phyloP scores from a whole-genome alignment of 2,797 vertebrate species.

The Labeo calbasu region DNA sequence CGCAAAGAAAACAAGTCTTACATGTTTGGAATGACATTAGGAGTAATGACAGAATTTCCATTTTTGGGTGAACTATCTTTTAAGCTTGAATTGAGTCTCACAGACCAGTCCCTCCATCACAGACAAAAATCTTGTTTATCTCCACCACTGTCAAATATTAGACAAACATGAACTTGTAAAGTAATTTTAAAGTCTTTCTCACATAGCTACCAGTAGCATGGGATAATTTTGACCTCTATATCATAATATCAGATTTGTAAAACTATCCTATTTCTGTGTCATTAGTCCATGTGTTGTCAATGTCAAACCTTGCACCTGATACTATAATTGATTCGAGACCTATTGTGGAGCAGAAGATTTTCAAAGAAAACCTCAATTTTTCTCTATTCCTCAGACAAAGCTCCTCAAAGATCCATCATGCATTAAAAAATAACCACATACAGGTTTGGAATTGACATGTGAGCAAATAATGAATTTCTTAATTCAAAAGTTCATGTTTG shows the following conservation, averaged over 20 bases:
- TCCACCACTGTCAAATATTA: neutral
- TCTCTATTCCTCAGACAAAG: neutral
- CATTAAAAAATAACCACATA: neutral
- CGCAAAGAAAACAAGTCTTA: no score
- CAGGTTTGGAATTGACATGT: neutral
- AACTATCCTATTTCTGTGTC: neutral
- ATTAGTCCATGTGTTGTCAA: neutral
- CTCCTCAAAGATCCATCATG: neutral
- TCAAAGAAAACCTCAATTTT: neutral
- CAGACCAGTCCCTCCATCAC: neutral
- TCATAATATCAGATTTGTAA: neutral
- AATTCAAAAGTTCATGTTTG: neutral
- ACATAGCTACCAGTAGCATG: neutral
- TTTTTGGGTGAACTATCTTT: no score
- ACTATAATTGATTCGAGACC: neutral
- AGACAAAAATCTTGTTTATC: neutral
- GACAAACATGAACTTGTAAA: neutral
- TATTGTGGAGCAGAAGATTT: neutral
- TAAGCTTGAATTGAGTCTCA: neutral
- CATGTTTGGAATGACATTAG: no score
- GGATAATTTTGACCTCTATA: neutral
- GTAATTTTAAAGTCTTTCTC: neutral
- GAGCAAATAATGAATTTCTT: neutral
- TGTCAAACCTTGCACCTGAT: neutral
- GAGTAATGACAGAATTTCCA: no score